Evolutionary conservation across 2,888 invertebrate species (phyloP).

Genomic region (Campoletis raptor): DNA sequence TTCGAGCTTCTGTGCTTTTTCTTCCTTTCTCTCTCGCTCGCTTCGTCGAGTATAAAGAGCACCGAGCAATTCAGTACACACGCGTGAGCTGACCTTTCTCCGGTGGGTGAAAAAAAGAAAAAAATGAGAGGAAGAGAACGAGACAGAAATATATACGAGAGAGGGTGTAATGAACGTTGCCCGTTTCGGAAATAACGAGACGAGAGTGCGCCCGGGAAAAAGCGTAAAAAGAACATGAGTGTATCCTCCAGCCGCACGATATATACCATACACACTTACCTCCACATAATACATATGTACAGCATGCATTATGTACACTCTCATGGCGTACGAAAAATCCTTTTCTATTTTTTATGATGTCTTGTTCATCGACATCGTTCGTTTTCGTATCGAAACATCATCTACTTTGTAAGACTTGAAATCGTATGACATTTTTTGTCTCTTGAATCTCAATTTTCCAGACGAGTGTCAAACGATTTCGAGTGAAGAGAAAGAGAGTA

Average conservation of each 20-base stretch:
- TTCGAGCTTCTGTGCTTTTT: conserved; percentile 55
- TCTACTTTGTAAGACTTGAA: neutral
- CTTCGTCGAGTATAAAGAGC: conserved; percentile 51
- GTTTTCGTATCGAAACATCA: neutral
- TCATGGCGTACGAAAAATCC: conserved; percentile 2
- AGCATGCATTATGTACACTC: neutral
- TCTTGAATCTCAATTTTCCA: neutral
- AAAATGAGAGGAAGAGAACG: conserved; percentile 25
- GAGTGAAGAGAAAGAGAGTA: neutral
- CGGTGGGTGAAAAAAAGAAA: neutral
- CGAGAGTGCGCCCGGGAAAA: conserved; percentile 57
- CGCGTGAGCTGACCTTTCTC: conserved; percentile 61
- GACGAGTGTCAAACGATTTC: neutral
- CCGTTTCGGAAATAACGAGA: conserved; percentile 66
- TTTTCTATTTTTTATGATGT: neutral
- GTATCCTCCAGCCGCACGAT: conserved; percentile 20
- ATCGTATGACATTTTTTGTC: neutral
- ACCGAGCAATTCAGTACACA: conserved; percentile 56
- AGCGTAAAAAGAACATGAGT: conserved; percentile 41
- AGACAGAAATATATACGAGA: conserved; percentile 33
- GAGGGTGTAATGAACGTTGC: conserved; percentile 66
- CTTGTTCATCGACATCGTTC: conserved; percentile 12
- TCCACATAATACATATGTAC: conserved; percentile 4
- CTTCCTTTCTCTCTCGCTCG: conserved; percentile 40
- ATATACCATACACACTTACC: conserved; percentile 7